Evolutionary conservation across 2,888 invertebrate genomes (phyloP).

Genomic region (Stictocephala bisonia): DNA sequence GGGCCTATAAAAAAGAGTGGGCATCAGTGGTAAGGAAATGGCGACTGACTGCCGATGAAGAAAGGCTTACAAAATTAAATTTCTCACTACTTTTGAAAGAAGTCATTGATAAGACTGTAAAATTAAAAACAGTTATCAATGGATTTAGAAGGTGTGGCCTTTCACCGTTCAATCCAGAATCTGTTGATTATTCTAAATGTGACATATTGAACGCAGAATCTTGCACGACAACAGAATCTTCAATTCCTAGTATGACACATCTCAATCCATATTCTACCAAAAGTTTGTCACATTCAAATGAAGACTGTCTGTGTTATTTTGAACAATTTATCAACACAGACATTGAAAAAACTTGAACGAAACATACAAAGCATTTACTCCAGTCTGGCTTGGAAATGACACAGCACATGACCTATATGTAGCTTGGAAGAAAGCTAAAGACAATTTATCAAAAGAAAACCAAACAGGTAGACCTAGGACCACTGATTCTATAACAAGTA

Average conservation of each 20-base stretch:
- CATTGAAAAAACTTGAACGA: too few relatives aligned
- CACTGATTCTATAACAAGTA: too few relatives aligned
- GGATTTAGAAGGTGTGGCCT: constrained; percentile 2
- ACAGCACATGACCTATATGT: constrained; percentile 6
- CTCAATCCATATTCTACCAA: too few relatives aligned
- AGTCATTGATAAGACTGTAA: not conserved
- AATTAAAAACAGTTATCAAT: not conserved
- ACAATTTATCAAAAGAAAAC: too few relatives aligned
- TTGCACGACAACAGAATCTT: too few relatives aligned
- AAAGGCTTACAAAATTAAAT: not conserved
- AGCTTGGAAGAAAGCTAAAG: constrained; percentile 5
- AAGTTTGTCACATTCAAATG: too few relatives aligned
- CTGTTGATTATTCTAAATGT: constrained; percentile 12
- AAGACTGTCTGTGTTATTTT: not conserved
- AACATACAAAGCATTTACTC: constrained; percentile 2
- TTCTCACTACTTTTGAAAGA: not conserved
- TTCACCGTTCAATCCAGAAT: not conserved
- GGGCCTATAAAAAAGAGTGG: too few relatives aligned
- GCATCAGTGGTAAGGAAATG: too few relatives aligned
- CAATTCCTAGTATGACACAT: too few relatives aligned
- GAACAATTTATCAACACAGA: not conserved
- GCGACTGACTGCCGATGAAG: constrained; percentile 49
- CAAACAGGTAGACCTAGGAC: too few relatives aligned
- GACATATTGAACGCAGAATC: too few relatives aligned
- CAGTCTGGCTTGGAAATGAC: not conserved